Conservation (phyloP, 2,113 vertebrate genomes). For the Tachysurus vachellii region DNA sequence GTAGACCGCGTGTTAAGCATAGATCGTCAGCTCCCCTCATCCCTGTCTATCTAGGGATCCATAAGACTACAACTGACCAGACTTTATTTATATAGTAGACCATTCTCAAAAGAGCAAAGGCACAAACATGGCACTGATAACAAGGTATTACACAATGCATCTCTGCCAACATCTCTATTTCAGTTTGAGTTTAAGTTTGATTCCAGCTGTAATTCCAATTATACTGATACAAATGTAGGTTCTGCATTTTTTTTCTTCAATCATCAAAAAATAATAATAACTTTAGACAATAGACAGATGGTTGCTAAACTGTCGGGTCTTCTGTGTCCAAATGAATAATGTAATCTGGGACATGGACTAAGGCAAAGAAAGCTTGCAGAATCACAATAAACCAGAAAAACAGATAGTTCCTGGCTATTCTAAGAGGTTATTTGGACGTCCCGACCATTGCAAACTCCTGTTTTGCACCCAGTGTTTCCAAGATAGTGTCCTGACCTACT, state of each 20-base stretch:
- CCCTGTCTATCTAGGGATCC: neutral
- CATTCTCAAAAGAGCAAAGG: neutral
- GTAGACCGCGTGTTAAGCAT: neutral
- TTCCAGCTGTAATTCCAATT: neutral
- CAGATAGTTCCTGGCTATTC: neutral
- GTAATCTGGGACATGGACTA: neutral
- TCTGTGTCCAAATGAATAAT: neutral
- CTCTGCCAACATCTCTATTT: neutral
- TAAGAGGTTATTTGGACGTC: neutral
- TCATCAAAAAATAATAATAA: neutral
- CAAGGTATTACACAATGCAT: neutral
- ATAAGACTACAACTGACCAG: neutral
- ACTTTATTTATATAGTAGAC: neutral
- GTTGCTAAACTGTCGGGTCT: neutral
- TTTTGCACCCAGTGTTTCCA: neutral
- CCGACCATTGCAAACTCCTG: neutral
- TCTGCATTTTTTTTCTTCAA: neutral
- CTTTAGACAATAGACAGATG: neutral
- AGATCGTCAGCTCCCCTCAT: neutral
- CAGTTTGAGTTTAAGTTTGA: too few relatives aligned
- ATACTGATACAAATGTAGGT: neutral
- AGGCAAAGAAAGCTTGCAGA: neutral
- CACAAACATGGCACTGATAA: neutral
- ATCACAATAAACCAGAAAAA: neutral
- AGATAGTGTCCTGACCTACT: neutral